These are phyloP conservation scores for Ophraella communa DNA, from an alignment of 2,888 invertebrate species.

Conservation along the genomic window DNA sequence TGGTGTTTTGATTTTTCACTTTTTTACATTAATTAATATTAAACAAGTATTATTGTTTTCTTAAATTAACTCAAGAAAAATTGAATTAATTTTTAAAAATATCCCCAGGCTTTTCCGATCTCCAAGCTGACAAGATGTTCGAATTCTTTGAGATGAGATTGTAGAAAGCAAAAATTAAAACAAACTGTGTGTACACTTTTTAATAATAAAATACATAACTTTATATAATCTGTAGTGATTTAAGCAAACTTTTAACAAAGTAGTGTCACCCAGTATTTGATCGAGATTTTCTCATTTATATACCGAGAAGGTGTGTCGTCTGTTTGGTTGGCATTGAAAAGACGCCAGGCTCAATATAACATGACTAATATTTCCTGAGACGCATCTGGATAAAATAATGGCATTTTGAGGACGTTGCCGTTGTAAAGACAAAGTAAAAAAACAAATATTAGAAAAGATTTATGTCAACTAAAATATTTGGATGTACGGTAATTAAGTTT, in stretches of 20 bases:
- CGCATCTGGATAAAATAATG: constrained; percentile 52
- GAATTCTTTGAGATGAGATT: no score
- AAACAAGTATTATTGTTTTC: no score
- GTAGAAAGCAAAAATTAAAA: no score
- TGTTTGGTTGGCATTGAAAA: constrained; percentile 56
- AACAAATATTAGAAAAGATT: neutral
- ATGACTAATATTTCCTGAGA: constrained; percentile 59
- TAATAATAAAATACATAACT: no score
- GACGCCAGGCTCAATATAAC: constrained; percentile 58
- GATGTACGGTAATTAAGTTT: neutral
- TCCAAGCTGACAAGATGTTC: no score
- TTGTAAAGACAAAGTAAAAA: neutral
- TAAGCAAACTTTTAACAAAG: neutral
- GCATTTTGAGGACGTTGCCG: constrained; percentile 32
- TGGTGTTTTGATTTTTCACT: no score
- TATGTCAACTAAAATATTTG: neutral
- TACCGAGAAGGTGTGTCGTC: constrained; percentile 47
- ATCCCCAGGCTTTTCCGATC: no score
- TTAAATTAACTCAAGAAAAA: no score
- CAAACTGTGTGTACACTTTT: no score
- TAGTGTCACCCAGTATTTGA: constrained; percentile 20
- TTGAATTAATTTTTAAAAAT: no score
- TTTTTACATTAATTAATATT: no score
- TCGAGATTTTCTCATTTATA: constrained; percentile 30
- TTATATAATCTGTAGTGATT: neutral